Base-by-base conservation (phyloP, 1,140 invertebrate species). In the Nasonia longicornis region DNA sequence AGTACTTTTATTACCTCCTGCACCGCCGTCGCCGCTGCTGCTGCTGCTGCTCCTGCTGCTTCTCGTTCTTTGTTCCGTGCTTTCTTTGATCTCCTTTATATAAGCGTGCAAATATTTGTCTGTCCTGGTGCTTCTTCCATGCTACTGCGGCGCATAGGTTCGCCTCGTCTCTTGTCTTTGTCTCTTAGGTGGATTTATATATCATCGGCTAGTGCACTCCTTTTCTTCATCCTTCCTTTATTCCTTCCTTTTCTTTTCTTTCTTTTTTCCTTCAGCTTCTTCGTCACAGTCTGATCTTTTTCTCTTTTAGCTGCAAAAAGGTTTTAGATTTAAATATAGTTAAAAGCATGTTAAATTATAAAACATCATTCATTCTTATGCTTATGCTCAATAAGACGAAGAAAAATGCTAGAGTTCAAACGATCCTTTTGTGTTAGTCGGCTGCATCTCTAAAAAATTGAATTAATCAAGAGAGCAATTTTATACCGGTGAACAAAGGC, bases 51-150 rank as follows among this genome's bases (percentile, higher is more conserved):
- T n/a, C 20, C 52, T 58, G 20, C 52, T 58, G 4, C 20, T 58
- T 12, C 31, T 14, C 26, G 63, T 26, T 66, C 64, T 77, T 67
- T 77, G 64, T 77, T 58, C 78, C 22, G 3, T 6, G 48, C 42
- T 58, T 64, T 52, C 67, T 79, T 79, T 73, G 78, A 79, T 72
- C 31, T 79, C 48, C 29, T 72, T 72, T 72, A 72, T 72, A 79
- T 72, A 71, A 75, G 73, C 16, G 78, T 58, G 48, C 70, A 79
- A 79, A 79, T 79, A 79, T 79, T 79, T 79, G 48, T 72, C 71
- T 63, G 42, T 52, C 20, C 71, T 26, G 16, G 3, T 2, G 71
- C 71, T 48, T n/a, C 16, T 29, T 22, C 14, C 29, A 35, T 4
- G 11, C 66, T 29, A 42, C 7, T 58, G 52, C 3, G 20, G 20